Conservation (phyloP, 2,797 vertebrate genomes). For the Thalassophryne amazonica region DNA sequence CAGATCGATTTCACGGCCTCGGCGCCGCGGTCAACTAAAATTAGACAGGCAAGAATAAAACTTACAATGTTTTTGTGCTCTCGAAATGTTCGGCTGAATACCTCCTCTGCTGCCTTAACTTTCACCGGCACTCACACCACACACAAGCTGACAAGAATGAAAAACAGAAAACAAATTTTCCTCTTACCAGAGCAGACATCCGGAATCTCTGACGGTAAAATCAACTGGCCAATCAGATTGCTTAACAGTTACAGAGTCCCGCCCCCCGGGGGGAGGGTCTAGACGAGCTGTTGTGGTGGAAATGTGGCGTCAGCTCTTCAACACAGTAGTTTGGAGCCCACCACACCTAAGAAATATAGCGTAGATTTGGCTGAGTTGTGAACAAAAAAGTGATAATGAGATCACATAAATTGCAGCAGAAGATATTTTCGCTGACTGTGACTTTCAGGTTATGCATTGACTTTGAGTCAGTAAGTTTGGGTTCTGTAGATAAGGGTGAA, state of each 20-base stretch:
- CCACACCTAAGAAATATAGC: too few relatives aligned
- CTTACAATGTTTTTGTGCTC: slow-evolving; percentile 42
- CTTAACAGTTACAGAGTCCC: neutral
- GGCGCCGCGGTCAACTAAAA: slow-evolving; percentile 4
- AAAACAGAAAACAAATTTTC: slow-evolving; percentile 63
- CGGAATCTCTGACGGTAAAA: slow-evolving; percentile 56
- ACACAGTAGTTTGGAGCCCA: too few relatives aligned
- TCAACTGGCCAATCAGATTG: slow-evolving; percentile 43
- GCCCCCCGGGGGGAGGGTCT: slow-evolving; percentile 8
- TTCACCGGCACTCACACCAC: slow-evolving; percentile 19
- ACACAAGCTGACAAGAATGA: slow-evolving; percentile 53
- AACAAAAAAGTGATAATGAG: too few relatives aligned
- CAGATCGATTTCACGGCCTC: slow-evolving; percentile 64
- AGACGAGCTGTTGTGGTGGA: neutral
- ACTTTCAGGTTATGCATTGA: too few relatives aligned
- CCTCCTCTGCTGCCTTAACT: slow-evolving; percentile 17
- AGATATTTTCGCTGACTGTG: too few relatives aligned
- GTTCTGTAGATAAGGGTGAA: too few relatives aligned
- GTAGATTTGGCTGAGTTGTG: too few relatives aligned
- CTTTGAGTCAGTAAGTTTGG: too few relatives aligned
- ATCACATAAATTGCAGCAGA: too few relatives aligned
- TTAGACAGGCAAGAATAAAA: neutral
- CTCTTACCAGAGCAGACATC: slow-evolving; percentile 55
- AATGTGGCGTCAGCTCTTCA: too few relatives aligned
- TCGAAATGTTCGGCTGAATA: slow-evolving; percentile 16